Conservation (phyloP, 2,888 invertebrate genomes). For the Cataglyphis albicans region DNA sequence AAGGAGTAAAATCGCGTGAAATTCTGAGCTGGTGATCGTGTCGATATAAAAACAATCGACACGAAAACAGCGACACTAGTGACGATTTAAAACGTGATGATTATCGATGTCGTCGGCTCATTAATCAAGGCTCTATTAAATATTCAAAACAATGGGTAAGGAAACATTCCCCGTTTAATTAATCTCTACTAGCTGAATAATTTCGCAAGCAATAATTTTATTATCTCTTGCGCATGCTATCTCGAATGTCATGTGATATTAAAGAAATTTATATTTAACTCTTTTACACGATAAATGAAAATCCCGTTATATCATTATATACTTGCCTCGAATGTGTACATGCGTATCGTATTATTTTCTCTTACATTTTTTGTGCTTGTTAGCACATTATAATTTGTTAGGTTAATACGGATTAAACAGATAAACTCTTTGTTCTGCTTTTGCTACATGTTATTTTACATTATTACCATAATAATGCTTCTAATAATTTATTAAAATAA, state of each 20-base stretch:
- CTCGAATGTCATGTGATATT: not conserved
- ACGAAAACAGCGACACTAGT: conserved; percentile 22
- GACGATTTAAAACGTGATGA: conserved; percentile 52
- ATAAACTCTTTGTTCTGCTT: not conserved
- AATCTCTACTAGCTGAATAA: not conserved
- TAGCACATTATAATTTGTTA: not conserved
- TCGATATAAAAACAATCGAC: conserved; percentile 55
- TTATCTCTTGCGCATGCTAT: not conserved
- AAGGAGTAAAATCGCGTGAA: not conserved
- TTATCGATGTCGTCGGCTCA: conserved; percentile 36
- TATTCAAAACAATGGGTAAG: conserved; percentile 44
- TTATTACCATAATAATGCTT: not conserved
- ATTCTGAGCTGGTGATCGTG: conserved; percentile 34
- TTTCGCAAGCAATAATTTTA: not conserved
- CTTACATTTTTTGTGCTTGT: not conserved
- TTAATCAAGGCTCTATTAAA: conserved; percentile 30
- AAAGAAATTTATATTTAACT: not conserved
- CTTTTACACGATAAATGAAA: not conserved
- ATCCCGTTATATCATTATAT: not conserved
- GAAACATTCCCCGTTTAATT: not conserved
- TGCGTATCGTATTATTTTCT: not conserved
- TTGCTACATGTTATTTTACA: not conserved
- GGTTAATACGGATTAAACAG: conserved; percentile 11
- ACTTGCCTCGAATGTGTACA: not conserved
- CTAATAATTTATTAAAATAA: conserved; percentile 6